These are phyloP conservation scores for Xanthorhoe spadicearia DNA, from an alignment of 2,888 invertebrate genomes.

Conservation along the genomic window DNA sequence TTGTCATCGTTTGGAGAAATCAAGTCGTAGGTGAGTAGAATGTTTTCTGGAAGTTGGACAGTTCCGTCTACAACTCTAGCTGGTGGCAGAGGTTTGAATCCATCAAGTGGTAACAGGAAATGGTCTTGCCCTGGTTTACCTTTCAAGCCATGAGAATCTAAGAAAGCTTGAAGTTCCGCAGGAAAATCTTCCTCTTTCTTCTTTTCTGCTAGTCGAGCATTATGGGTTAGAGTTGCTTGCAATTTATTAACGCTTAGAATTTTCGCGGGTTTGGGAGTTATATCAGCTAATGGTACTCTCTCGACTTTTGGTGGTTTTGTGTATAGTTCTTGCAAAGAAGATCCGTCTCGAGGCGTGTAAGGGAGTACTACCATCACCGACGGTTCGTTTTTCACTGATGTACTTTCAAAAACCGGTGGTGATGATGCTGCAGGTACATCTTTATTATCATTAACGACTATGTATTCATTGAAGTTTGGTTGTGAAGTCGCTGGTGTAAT, in stretches of 20 bases:
- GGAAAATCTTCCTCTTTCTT: constrained; percentile 62
- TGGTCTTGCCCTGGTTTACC: constrained; percentile 70
- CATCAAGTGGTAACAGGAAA: constrained; percentile 74
- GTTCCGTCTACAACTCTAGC: constrained; percentile 70
- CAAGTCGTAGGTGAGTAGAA: constrained; percentile 73
- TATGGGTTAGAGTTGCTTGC: constrained; percentile 56
- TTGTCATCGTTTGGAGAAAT: constrained; percentile 63
- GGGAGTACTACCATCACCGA: constrained; percentile 88
- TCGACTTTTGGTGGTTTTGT: constrained; percentile 87
- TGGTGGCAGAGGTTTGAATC: constrained; percentile 77
- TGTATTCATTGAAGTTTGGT: constrained; percentile 47
- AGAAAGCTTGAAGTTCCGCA: constrained; percentile 72
- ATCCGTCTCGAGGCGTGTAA: constrained; percentile 84
- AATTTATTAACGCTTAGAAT: constrained; percentile 52
- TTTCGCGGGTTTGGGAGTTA: constrained; percentile 60
- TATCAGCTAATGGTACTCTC: constrained; percentile 72
- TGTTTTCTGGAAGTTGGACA: constrained; percentile 75
- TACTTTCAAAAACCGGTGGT: constrained; percentile 55
- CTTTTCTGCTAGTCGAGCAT: constrained; percentile 55
- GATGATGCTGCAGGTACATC: constrained; percentile 45
- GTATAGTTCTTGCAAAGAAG: constrained; percentile 86
- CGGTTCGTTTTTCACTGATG: constrained; percentile 61
- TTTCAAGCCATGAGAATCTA: constrained; percentile 72
- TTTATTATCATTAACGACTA: constrained; percentile 44
- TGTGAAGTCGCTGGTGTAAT: constrained; percentile 50